Conservation (phyloP, 2,888 invertebrate species). For the Drosophila nr. medialis region DNA sequence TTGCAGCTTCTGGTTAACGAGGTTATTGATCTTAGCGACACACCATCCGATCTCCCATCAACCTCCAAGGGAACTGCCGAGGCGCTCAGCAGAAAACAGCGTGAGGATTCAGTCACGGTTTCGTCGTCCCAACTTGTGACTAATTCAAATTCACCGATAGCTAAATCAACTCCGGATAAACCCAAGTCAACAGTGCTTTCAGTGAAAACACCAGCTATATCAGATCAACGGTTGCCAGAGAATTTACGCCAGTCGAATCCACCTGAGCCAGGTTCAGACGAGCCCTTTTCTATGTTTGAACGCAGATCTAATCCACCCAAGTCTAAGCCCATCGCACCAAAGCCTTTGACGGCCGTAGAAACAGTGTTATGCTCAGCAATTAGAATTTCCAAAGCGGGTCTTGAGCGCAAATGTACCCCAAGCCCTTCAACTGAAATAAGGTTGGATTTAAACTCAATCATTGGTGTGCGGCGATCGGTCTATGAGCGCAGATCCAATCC, state of each 20-base stretch:
- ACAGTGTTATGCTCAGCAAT: not conserved
- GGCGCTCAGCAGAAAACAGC: not conserved
- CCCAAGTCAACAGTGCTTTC: not conserved
- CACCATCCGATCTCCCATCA: not conserved
- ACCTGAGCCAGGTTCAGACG: not conserved
- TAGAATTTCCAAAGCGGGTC: not conserved
- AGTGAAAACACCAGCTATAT: too few relatives aligned
- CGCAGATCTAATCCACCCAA: constrained; percentile 9
- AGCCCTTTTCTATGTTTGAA: not conserved
- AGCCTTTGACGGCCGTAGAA: too few relatives aligned
- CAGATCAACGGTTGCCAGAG: not conserved
- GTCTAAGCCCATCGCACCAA: not conserved
- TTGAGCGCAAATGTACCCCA: not conserved
- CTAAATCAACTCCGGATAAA: not conserved
- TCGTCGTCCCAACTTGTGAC: not conserved
- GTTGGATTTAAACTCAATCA: not conserved
- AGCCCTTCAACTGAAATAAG: not conserved
- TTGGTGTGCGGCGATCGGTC: constrained; percentile 10
- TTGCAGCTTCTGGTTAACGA: constrained; percentile 28
- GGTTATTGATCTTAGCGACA: constrained; percentile 28
- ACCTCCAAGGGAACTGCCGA: not conserved
- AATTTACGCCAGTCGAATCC: not conserved
- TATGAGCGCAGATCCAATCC: constrained; percentile 5
- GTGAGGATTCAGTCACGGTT: not conserved
- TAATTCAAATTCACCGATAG: not conserved